phyloP scores from a whole-genome alignment of 2,113 vertebrate genomes.

The Scatophagus argus region DNA sequence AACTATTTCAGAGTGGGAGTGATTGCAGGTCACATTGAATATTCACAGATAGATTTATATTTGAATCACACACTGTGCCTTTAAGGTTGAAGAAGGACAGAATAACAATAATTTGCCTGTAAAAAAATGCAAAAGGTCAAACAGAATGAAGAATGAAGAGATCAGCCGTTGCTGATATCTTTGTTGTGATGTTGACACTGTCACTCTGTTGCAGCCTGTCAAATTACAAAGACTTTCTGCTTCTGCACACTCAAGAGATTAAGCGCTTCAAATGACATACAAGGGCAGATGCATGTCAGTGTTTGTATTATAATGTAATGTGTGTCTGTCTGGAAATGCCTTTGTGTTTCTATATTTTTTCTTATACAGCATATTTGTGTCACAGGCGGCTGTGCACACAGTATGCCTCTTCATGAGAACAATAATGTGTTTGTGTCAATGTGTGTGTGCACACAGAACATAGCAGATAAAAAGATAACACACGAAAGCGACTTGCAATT shows the following conservation, averaged over 20 bases:
- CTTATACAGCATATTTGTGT: not conserved
- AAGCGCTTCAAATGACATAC: constrained; percentile 39
- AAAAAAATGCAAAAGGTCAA: constrained; percentile 20
- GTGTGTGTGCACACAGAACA: not conserved
- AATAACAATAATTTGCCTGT: not conserved
- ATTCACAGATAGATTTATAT: not conserved
- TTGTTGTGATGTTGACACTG: constrained; percentile 25
- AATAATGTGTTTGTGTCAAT: not conserved
- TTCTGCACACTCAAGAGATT: constrained; percentile 39
- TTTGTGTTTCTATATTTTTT: not conserved
- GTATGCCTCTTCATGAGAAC: not conserved
- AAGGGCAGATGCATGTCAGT: constrained; percentile 26
- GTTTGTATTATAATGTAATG: not conserved
- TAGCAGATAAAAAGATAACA: not conserved
- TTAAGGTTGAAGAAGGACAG: constrained; percentile 18
- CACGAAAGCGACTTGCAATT: not conserved
- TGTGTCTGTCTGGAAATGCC: not conserved
- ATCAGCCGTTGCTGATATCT: constrained; percentile 4
- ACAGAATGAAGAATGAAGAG: constrained; percentile 13
- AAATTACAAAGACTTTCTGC: constrained; percentile 39
- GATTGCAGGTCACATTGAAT: not conserved
- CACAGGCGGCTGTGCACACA: not conserved
- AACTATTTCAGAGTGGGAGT: not conserved
- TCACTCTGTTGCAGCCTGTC: constrained; percentile 33
- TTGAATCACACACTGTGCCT: not conserved